Base-by-base conservation (phyloP, 2,113 vertebrate genomes). In the Picathartes gymnocephalus region DNA sequence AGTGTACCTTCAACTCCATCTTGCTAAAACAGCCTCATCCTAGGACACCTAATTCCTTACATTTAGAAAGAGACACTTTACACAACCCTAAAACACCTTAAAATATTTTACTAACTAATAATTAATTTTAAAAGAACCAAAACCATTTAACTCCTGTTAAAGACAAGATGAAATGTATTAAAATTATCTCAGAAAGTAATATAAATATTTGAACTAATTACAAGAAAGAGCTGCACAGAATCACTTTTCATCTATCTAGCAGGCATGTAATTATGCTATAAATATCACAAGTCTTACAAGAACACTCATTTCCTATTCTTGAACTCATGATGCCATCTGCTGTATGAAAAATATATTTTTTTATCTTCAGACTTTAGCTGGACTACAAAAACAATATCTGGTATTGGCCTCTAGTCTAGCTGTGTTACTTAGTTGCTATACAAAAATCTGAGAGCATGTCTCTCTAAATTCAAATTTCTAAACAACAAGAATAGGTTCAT, bases 261-360 rank as follows among this genome's bases (percentile, higher is more conserved):
- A 88, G 25, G 20, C 57, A 80, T 6, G 20, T 39, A 82, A 72
- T 76, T 48, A 51, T 12, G 9, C 78, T 61, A 68, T 68, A 91
- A 90, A 68, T 17, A 80, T 5, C 70, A 31, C 42, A 61, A 37
- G 42, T 47, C 71, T 83, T 69, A 40, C 20, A 91, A 47, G 73
- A 91, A 60, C 1, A 1, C 40, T 64, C 10, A 61, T 53, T 90
- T 74, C 6, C 58, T 90, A 58, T 86, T 95, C 74, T 58, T 93
- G 92, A 95, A 81, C 71, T 86, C 40, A 82, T 7, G 90, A 88
- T 92, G 96, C 95, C 95, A 95, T 33, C 96, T 97, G 81, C 95
- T 96, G 96, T 91, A 92, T 90, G 94, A 73, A 23, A 44, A 73
- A 77, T n/a, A 14, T 37, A 86, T 18, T 82, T 56, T 53, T 48